Base-by-base conservation (phyloP, 2,113 vertebrate genomes). In the Chiloscyllium plagiosum region DNA sequence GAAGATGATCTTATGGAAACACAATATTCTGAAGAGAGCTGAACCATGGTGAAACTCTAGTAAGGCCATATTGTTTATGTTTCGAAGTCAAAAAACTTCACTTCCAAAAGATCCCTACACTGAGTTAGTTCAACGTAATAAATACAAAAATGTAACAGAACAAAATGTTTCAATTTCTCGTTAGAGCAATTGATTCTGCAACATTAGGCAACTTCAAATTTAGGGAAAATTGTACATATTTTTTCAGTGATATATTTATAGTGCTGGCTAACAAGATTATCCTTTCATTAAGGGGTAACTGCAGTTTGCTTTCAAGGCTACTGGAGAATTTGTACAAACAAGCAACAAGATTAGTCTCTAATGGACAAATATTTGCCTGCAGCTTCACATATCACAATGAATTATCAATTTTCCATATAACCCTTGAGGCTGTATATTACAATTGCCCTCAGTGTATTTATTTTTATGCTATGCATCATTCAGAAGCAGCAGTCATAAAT, bases 241-340 rank as follows among this genome's bases (percentile, higher is more conserved):
- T n/a, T 68, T 17, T n/a, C 37, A 10, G 61, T 65, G 17, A 65
- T 37, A 4, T 93, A 20, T 93, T 93, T 93, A 66, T 17, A 66
- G 89, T 66, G 61, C 61, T 93, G 61, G 61, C 15, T 93, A 68
- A 61, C 33, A 22, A 20, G 33, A 33, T 93, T 66, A 92, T 93
- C 66, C 65, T 37, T 66, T 93, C 19, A 66, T 61, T 93, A 17
- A 37, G 89, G 56, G 33, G 17, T 93, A 17, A 37, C 61, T 37
- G 8, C 89, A 93, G 61, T 42, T 93, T 93, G 6, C 2, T 66
- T 93, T 93, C 65, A 93, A 66, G 65, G 1, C 89, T 92, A 33
- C 89, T 66, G 56, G 33, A 66, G 89, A 93, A 93, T 93, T 93
- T 93, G 61, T 93, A 20, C 61, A 93, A 93, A 93, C 89, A 93